Conservation (phyloP, 2,113 vertebrate genomes). For the Nothocercus julius region DNA sequence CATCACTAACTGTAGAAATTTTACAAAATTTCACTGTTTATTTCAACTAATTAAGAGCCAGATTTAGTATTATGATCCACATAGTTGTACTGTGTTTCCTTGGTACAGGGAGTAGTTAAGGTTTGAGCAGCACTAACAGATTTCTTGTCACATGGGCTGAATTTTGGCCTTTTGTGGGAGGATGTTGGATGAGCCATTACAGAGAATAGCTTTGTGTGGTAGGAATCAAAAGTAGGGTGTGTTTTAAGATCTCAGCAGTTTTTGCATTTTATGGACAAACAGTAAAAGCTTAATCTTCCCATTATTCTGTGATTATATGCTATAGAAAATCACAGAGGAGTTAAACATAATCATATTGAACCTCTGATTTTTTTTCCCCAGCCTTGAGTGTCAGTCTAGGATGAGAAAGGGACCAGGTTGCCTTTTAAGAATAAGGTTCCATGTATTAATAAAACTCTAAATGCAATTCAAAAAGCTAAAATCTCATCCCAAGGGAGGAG, state of each 20-base stretch:
- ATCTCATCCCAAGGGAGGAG: neutral
- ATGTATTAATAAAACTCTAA: neutral
- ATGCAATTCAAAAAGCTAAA: neutral
- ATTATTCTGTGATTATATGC: neutral
- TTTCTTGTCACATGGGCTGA: neutral
- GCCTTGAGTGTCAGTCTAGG: neutral
- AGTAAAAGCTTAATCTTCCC: neutral
- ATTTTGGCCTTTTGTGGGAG: neutral
- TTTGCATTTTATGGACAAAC: neutral
- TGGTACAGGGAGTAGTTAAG: neutral
- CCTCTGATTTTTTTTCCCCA: neutral
- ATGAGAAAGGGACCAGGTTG: neutral
- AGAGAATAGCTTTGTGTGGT: neutral
- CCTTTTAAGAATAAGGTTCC: neutral
- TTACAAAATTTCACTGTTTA: neutral
- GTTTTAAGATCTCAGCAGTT: accelerated
- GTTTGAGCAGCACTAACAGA: neutral
- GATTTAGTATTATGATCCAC: neutral
- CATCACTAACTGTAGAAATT: neutral
- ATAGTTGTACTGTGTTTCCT: neutral
- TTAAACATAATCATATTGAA: accelerated
- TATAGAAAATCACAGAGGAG: neutral
- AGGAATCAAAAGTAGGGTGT: neutral
- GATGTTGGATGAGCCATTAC: neutral
- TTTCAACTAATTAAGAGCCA: neutral